These are phyloP conservation scores for Petaurus breviceps DNA, from an alignment of 2,113 vertebrate species.

Conservation along the genomic window DNA sequence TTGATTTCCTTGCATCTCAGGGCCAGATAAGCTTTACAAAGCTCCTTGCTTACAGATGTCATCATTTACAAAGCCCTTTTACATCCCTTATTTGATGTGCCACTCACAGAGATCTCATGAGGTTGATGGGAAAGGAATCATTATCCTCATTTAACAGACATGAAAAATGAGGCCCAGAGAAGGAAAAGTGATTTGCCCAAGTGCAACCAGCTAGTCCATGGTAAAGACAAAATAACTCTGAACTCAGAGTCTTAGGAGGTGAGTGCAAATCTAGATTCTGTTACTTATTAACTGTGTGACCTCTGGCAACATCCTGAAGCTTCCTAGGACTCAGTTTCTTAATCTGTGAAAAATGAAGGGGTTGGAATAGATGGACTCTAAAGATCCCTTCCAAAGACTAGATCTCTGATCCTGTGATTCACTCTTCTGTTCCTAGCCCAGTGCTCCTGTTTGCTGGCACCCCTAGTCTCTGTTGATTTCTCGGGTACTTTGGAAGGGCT, in stretches of 20 bases:
- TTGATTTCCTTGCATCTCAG: background rate
- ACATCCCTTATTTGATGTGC: accelerated
- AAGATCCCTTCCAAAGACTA: background rate
- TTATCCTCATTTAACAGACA: accelerated
- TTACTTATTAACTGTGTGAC: background rate
- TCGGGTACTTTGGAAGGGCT: background rate
- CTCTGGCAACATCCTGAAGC: background rate
- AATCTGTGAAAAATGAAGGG: background rate
- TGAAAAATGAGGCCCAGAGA: background rate
- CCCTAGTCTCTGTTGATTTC: background rate
- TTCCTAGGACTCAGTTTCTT: background rate
- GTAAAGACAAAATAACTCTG: background rate
- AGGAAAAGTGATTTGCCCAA: background rate
- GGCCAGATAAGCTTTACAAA: background rate
- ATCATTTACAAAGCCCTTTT: background rate
- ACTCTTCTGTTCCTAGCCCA: background rate
- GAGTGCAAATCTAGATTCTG: background rate
- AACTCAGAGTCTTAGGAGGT: background rate
- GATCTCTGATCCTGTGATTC: background rate
- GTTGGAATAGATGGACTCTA: background rate
- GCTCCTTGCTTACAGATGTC: background rate
- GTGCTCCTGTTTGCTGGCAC: background rate
- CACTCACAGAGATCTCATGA: background rate
- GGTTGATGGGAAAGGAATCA: background rate
- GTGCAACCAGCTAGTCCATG: accelerated